A percentile compares a stretch with the other conserved stretches of the same genome.
These are phyloP conservation scores for Dendrocopos noguchii DNA, from an alignment of 2,113 vertebrate species.

Conservation along the genomic window DNA sequence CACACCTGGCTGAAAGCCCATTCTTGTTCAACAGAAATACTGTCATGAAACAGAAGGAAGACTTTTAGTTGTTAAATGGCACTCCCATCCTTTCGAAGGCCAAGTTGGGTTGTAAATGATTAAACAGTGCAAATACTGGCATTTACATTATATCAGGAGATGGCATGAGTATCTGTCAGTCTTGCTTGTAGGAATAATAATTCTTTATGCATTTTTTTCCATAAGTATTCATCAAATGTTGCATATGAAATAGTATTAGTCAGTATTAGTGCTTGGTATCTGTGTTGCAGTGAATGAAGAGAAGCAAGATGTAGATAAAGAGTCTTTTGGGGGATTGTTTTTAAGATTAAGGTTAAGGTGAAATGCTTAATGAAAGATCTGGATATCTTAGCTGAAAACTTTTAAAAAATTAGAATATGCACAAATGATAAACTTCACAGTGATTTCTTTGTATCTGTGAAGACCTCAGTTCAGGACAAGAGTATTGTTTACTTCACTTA, in stretches of 20 bases:
- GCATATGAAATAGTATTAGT: background rate
- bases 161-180: background rate
- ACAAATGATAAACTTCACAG: background rate
- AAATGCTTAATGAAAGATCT: background rate
- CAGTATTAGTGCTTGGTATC: background rate
- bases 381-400: background rate
- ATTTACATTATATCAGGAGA: background rate
- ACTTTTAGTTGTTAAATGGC: background rate
- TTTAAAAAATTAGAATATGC: background rate
- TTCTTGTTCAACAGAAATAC: background rate
- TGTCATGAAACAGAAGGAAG: background rate
- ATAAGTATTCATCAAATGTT: background rate
- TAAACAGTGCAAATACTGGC: conserved; percentile 5
- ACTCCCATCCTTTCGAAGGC: background rate
- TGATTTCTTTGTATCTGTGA: background rate
- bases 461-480: background rate
- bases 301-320: background rate
- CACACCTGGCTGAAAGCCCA: background rate
- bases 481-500: background rate
- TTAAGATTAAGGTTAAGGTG: background rate
- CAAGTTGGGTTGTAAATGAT: background rate
- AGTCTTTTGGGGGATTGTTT: background rate
- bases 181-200: background rate
- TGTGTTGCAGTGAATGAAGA: background rate
- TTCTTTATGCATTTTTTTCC: background rate